phyloP scores from a whole-genome alignment of 1,140 invertebrate species.

The Pseudomyrmex gracilis region DNA sequence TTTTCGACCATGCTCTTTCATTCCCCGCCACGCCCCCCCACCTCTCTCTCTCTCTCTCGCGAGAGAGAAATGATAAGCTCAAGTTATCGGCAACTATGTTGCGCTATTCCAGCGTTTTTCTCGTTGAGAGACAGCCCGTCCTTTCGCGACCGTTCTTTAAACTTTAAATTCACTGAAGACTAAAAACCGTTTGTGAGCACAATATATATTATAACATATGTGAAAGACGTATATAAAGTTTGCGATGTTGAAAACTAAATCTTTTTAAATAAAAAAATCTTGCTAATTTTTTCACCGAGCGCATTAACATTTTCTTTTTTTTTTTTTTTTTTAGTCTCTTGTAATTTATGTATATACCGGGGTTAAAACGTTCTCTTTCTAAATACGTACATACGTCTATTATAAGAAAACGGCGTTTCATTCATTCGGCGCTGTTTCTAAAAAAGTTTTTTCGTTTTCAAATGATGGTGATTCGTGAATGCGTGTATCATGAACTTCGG shows the following conservation, averaged over 20 bases:
- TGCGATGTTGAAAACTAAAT: not conserved
- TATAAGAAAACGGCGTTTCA: no score
- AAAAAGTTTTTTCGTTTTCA: no score
- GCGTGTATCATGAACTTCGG: not conserved
- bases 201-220: not conserved
- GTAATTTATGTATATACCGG: no score
- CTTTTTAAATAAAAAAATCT: not conserved
- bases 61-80: conserved; percentile 4
- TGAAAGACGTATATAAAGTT: not conserved
- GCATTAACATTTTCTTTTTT: no score
- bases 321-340: no score
- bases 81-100: not conserved
- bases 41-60: not conserved
- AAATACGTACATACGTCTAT: no score
- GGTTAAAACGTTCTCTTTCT: no score
- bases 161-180: not conserved
- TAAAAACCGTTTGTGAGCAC: not conserved
- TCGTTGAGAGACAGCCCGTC: not conserved
- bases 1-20: conserved; percentile 32
- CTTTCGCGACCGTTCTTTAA: not conserved
- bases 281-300: no score
- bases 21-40: conserved; percentile 11
- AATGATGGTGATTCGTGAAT: no score
- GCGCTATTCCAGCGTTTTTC: not conserved
- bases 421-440: no score